Base-by-base conservation (phyloP, 2,888 invertebrate genomes). In the Eupithecia exiguata region DNA sequence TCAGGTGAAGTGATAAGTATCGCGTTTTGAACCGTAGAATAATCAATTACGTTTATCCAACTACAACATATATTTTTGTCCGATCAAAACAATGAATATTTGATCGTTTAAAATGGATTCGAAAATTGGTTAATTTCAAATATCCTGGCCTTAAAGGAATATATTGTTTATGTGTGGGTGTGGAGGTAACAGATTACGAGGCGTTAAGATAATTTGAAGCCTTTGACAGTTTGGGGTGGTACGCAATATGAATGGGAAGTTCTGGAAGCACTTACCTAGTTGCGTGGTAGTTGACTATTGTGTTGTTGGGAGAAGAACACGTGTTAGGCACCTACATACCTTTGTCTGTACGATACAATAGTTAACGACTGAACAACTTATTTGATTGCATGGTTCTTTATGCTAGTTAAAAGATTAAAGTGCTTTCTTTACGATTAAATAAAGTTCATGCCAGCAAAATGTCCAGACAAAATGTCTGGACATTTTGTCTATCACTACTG, bases 91-190 rank as follows among this genome's bases (percentile, higher is more conserved):
- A n/a, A n/a, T n/a, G n/a, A n/a, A n/a, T n/a, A n/a, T n/a, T n/a
- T n/a, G n/a, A n/a, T n/a, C n/a, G n/a, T n/a, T n/a, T n/a, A n/a
- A n/a, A n/a, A n/a, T n/a, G n/a, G n/a, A n/a, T n/a, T n/a, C n/a
- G n/a, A n/a, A n/a, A n/a, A n/a, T n/a, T n/a, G n/a, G n/a, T n/a
- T n/a, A n/a, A n/a, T n/a, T n/a, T n/a, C n/a, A n/a, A n/a, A n/a
- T n/a, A n/a, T n/a, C n/a, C n/a, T n/a, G n/a, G n/a, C n/a, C n/a
- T 63, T 63, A 40, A 66, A 0, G 72, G 79, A 77, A 76, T 71
- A 77, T 66, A 74, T 74, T 68, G 69, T 71, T 68, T 72, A 62
- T 68, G 58, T 69, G 67, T 72, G 58, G 38, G 68, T 67, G 66
- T 71, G 38, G 69, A 72, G 72, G 72, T 70, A 70, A 70, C 70